These are phyloP conservation scores for Nesoenas mayeri DNA, from an alignment of 2,113 vertebrate genomes.

Conservation along the genomic window DNA sequence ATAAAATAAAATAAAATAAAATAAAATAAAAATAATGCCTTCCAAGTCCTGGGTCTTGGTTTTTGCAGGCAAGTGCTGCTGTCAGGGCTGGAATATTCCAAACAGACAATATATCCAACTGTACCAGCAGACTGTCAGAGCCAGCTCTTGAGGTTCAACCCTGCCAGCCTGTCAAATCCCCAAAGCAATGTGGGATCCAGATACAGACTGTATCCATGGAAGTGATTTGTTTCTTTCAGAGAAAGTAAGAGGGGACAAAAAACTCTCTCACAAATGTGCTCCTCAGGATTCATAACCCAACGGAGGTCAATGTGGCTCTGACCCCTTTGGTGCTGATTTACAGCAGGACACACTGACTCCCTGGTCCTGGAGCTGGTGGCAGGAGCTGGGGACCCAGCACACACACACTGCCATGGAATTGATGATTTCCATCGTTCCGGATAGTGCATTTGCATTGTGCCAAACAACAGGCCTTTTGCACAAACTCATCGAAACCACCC, in stretches of 20 bases:
- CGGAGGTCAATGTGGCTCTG: neutral
- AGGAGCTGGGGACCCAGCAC: neutral
- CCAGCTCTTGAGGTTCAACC: neutral
- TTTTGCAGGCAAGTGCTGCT: neutral
- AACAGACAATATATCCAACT: constrained; percentile 18
- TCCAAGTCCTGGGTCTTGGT: neutral
- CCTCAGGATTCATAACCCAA: neutral
- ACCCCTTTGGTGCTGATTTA: neutral
- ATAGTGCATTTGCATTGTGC: too few species aligned
- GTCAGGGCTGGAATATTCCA: constrained; percentile 27
- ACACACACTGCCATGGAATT: rapidly evolving
- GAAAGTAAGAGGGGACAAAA: neutral
- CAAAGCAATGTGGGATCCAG: constrained; percentile 5
- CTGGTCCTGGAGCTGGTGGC: too few species aligned
- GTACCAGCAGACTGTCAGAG: constrained; percentile 30
- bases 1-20: neutral
- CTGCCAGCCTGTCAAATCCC: constrained; percentile 29
- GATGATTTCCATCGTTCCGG: rapidly evolving
- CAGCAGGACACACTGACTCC: neutral
- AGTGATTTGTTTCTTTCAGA: constrained; percentile 23
- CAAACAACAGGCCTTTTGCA: rapidly evolving
- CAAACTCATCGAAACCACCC: rapidly evolving
- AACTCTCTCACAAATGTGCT: neutral
- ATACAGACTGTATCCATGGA: neutral
- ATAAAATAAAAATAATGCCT: neutral